Conservation (phyloP, 2,113 vertebrate species). For the Boleophthalmus pectinirostris region DNA sequence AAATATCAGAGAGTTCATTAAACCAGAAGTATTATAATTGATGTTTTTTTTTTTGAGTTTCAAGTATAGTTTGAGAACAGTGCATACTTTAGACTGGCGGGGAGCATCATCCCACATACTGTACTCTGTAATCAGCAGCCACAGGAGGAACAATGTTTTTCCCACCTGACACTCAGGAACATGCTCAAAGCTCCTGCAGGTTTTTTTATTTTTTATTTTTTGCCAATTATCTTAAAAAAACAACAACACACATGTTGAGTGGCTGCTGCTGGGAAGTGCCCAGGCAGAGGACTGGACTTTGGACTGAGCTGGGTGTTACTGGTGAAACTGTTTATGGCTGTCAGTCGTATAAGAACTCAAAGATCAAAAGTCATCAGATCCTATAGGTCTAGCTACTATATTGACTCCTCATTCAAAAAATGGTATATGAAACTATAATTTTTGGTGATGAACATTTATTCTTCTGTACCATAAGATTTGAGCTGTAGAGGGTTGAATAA, state of each 20-base stretch:
- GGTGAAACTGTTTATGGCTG: constrained; percentile 18
- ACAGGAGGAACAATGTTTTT: constrained; percentile 30
- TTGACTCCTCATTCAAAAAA: too few relatives aligned
- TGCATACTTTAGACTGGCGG: constrained; percentile 11
- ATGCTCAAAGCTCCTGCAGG: constrained; percentile 11
- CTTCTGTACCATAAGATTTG: too few relatives aligned
- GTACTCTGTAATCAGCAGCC: constrained; percentile 29
- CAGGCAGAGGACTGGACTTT: constrained; percentile 27
- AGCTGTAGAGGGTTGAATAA: too few relatives aligned
- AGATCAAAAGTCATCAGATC: constrained; percentile 21
- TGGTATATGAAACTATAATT: too few relatives aligned
- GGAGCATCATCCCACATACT: constrained; percentile 20
- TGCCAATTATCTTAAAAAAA: constrained; percentile 19
- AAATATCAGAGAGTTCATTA: neutral
- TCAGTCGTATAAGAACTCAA: constrained; percentile 20
- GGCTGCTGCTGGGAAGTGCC: constrained; percentile 13
- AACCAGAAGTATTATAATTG: neutral
- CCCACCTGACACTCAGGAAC: constrained; percentile 22
- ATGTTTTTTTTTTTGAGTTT: neutral
- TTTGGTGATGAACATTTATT: too few relatives aligned
- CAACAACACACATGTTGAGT: neutral
- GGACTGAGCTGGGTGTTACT: constrained; percentile 9
- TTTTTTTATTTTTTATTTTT: constrained; percentile 9
- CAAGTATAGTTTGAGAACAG: neutral
- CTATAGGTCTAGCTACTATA: too few relatives aligned